Evolutionary conservation across 2,888 invertebrate species (phyloP), one percentile per base, ranked within the genome.

Genomic region (Apodemia mormo): DNA sequence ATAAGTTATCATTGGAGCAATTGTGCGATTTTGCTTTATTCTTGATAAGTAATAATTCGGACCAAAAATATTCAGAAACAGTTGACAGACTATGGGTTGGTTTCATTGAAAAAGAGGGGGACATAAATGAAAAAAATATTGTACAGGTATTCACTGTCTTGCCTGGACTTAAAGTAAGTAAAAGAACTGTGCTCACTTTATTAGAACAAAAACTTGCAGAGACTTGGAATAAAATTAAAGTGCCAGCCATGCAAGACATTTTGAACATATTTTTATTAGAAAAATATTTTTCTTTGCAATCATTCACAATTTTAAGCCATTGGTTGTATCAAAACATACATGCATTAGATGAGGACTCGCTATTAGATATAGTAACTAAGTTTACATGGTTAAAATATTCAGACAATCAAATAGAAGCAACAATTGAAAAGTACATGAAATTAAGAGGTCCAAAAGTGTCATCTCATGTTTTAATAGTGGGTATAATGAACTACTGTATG

Each of bases 61-160:
- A 94, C 73, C 78, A 83, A 5, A 92, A 87, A 72, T 94, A 94
- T 81, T 85, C 89, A 40, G 90, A 94, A 37, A 91, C 91, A 9
- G 90, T 95, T 71, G 96, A 96, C 76, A 94, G 95, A 80, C 83
- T 96, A 56, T 96, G 96, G 96, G 89, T 94, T 71, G 96, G 95
- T 10, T 93, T 96, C 76, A 85, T 94, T 30, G 94, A 94, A 72
- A 93, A 92, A 70, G 94, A 95, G 76, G 81, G 88, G 52, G 93
- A 95, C 43, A 95, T 96, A 58, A 86, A 94, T 82, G 93, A 94
- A 71, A 84, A 84, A 10, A 95, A 95, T 80, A 90, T 96, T 71
- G 87, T 94, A 1, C 80, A 91, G 43, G 85, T 96, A 14, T 95
- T 95, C 80, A 86, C 87, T 76, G 86, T 94, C 49, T 79, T 96